Evolutionary conservation across 2,888 invertebrate genomes (phyloP).

Genomic region (Drosophila recens): DNA sequence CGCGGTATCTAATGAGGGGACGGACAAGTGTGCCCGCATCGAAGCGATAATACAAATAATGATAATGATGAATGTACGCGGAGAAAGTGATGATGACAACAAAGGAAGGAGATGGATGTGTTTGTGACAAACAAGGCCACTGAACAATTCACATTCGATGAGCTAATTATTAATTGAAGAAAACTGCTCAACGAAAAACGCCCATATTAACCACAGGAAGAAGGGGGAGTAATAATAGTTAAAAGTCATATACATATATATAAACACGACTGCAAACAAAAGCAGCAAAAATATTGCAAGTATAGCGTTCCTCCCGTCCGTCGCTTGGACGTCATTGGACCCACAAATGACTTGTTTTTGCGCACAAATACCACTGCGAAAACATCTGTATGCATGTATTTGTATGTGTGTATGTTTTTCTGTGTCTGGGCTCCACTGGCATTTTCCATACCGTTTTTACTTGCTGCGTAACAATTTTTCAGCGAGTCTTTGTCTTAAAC

Average conservation of each 20-base stretch:
- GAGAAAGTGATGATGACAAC: constrained; percentile 64
- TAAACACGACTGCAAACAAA: constrained; percentile 30
- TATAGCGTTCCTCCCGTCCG: not conserved
- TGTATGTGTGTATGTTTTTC: constrained; percentile 47
- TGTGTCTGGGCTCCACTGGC: constrained; percentile 65
- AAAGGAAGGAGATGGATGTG: constrained; percentile 20
- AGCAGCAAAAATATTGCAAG: constrained; percentile 29
- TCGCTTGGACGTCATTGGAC: not conserved
- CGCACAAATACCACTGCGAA: constrained; percentile 53
- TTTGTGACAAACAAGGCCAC: constrained; percentile 32
- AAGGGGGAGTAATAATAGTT: constrained; percentile 15
- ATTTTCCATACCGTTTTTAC: constrained; percentile 64
- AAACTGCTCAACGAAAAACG: constrained; percentile 36
- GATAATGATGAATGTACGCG: constrained; percentile 23
- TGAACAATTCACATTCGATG: constrained; percentile 13
- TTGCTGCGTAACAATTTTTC: constrained; percentile 69
- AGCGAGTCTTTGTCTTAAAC: constrained; percentile 1
- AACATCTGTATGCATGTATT: constrained; percentile 40
- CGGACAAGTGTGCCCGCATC: constrained; percentile 50
- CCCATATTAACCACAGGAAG: constrained; percentile 42
- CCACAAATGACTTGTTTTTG: constrained; percentile 71
- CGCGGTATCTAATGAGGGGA: constrained; percentile 19
- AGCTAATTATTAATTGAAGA: constrained; percentile 13
- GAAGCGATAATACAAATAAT: constrained; percentile 59
- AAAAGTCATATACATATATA: not conserved